phyloP scores from a whole-genome alignment of 2,888 invertebrate species.

The Acrobasis suavella region DNA sequence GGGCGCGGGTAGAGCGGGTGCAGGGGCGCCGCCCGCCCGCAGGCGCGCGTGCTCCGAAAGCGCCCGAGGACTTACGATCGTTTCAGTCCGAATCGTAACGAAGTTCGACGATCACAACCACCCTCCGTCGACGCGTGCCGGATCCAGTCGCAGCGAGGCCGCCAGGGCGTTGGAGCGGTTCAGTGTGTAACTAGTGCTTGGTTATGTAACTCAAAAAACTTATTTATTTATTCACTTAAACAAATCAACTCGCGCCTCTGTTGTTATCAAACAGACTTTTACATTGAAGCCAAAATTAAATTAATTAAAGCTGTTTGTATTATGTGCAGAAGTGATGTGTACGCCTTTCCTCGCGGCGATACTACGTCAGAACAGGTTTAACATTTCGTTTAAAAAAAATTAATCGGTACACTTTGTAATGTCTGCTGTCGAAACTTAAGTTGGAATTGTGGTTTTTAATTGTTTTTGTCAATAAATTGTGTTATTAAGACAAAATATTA shows the following conservation, averaged over 20 bases:
- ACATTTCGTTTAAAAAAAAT: slow-evolving; percentile 60
- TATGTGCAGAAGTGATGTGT: slow-evolving; percentile 72
- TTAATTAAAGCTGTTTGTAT: slow-evolving; percentile 40
- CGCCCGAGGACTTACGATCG: slow-evolving; percentile 77
- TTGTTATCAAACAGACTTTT: slow-evolving; percentile 11
- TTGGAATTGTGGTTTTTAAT: background rate
- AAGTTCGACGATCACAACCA: slow-evolving; percentile 77
- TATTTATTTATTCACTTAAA: slow-evolving; percentile 77
- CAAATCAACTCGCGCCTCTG: slow-evolving; percentile 45
- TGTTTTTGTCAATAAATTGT: slow-evolving; percentile 18
- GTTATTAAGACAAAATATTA: slow-evolving; percentile 44
- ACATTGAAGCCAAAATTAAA: slow-evolving; percentile 31
- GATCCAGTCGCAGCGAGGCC: slow-evolving; percentile 78
- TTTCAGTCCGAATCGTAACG: slow-evolving; percentile 76
- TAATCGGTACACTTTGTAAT: slow-evolving; percentile 42
- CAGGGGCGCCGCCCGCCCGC: slow-evolving; percentile 75
- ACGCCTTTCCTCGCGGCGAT: slow-evolving; percentile 68
- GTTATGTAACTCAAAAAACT: slow-evolving; percentile 80
- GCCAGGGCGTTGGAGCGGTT: slow-evolving; percentile 76
- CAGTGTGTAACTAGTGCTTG: slow-evolving; percentile 65
- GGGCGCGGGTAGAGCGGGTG: slow-evolving; percentile 61
- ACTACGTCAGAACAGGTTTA: slow-evolving; percentile 70
- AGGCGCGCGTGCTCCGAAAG: slow-evolving; percentile 77
- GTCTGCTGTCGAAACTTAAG: slow-evolving; percentile 16
- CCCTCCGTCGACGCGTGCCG: slow-evolving; percentile 76